phyloP scores from a whole-genome alignment of 2,797 vertebrate genomes.

The Platalea minor region DNA sequence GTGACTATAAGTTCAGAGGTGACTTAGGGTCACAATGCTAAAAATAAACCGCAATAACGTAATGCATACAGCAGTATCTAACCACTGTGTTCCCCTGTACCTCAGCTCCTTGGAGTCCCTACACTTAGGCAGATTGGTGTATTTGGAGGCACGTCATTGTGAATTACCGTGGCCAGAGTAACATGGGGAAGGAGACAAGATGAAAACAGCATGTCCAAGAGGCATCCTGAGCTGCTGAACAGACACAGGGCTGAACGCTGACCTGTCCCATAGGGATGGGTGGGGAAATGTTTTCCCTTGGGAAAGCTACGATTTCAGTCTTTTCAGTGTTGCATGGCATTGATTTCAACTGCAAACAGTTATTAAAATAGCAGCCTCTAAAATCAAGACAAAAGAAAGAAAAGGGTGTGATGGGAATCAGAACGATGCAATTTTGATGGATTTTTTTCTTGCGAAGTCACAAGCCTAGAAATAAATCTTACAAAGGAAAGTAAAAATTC shows the following conservation, averaged over 20 bases:
- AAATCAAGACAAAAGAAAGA: slow-evolving; percentile 5
- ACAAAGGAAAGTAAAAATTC: background rate
- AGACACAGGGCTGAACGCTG: background rate
- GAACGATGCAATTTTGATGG: rapidly evolving
- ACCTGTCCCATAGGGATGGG: background rate
- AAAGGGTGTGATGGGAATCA: background rate
- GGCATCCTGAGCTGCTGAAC: background rate
- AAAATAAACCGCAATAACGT: background rate
- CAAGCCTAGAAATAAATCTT: background rate
- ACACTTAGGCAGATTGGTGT: background rate
- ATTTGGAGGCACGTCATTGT: background rate
- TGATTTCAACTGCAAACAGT: background rate
- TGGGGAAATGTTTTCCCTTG: background rate
- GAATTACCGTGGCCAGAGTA: background rate
- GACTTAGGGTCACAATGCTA: background rate
- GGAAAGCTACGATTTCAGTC: background rate
- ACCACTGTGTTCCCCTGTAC: background rate
- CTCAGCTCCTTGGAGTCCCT: background rate
- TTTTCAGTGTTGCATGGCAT: background rate
- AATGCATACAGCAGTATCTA: background rate
- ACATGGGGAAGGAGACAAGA: background rate
- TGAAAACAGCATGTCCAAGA: background rate
- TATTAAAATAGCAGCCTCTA: slow-evolving; percentile 14
- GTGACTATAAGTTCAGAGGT: background rate
- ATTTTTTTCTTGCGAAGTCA: background rate